These are phyloP conservation scores for western clawed frog (Xenopus tropicalis) DNA, from an alignment of 2,113 vertebrate species.

Conservation along the genomic window DNA sequence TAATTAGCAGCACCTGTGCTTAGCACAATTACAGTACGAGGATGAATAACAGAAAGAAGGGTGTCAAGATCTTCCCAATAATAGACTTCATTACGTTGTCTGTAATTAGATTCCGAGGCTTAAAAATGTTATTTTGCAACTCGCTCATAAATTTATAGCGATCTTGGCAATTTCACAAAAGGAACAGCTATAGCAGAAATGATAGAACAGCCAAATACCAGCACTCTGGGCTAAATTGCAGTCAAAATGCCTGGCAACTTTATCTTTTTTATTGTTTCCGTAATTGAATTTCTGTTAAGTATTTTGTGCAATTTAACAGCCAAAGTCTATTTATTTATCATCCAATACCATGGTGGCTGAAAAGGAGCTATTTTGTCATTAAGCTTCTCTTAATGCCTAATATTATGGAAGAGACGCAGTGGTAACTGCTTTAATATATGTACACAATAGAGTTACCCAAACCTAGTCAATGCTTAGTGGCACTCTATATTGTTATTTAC, in stretches of 20 bases:
- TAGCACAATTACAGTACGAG: slow-evolving; percentile 68
- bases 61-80: slow-evolving; percentile 65
- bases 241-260: slow-evolving; percentile 68
- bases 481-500: slow-evolving; percentile 72
- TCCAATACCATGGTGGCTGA: slow-evolving; percentile 70
- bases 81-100: slow-evolving; percentile 69
- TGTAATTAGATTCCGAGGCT: slow-evolving; percentile 75
- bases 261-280: slow-evolving; percentile 72
- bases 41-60: slow-evolving; percentile 62
- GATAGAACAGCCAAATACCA: slow-evolving; percentile 67
- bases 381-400: slow-evolving; percentile 67
- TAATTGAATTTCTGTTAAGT: slow-evolving; percentile 83
- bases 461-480: slow-evolving; percentile 78
- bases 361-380: slow-evolving; percentile 74
- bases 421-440: slow-evolving; percentile 69
- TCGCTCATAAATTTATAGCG: slow-evolving; percentile 70
- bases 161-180: slow-evolving; percentile 70
- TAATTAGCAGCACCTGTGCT: slow-evolving; percentile 80
- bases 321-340: slow-evolving; percentile 72
- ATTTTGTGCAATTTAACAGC: slow-evolving; percentile 70
- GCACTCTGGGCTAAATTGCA: slow-evolving; percentile 73
- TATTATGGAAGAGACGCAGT: slow-evolving; percentile 62
- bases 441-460: slow-evolving; percentile 80
- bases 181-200: slow-evolving; percentile 68
- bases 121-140: slow-evolving; percentile 71